Evolutionary conservation across 2,888 invertebrate genomes (phyloP).

Genomic region (Diabrotica balteata): DNA sequence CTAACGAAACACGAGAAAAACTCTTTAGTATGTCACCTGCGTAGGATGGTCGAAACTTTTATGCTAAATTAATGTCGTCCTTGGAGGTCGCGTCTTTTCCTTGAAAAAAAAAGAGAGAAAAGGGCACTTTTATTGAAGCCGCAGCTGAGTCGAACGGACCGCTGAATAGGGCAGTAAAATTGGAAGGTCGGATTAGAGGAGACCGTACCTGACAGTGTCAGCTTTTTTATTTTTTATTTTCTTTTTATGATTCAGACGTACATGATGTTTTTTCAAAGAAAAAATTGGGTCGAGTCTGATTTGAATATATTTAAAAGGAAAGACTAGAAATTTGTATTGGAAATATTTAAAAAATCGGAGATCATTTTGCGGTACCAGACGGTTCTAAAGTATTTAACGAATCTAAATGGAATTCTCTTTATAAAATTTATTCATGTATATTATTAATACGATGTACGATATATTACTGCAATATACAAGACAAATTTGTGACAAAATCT

Average conservation of each 20-base stretch:
- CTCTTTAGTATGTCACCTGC: slow-evolving; percentile 28
- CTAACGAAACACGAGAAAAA: not conserved
- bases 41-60: slow-evolving; percentile 21
- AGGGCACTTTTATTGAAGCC: slow-evolving; percentile 24
- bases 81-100: slow-evolving; percentile 25
- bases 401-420: too few relatives aligned
- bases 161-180: slow-evolving; percentile 31
- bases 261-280: slow-evolving; percentile 22
- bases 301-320: slow-evolving; percentile 5
- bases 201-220: slow-evolving; percentile 30
- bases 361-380: not conserved
- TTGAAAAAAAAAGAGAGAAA: slow-evolving; percentile 16
- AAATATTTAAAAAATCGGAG: not conserved
- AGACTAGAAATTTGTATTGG: not conserved
- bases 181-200: slow-evolving; percentile 31
- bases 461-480: too few relatives aligned
- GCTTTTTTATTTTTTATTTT: slow-evolving; percentile 22
- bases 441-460: too few relatives aligned
- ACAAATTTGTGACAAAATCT: too few relatives aligned
- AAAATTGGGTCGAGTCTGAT: slow-evolving; percentile 8
- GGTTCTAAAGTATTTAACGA: not conserved
- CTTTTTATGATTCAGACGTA: slow-evolving; percentile 23
- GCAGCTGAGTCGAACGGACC: slow-evolving; percentile 17
- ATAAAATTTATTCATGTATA: too few relatives aligned
- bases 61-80: slow-evolving; percentile 32